Evolutionary conservation across 2,888 invertebrate species (phyloP).

Genomic region (Drosophila mercatorum): DNA sequence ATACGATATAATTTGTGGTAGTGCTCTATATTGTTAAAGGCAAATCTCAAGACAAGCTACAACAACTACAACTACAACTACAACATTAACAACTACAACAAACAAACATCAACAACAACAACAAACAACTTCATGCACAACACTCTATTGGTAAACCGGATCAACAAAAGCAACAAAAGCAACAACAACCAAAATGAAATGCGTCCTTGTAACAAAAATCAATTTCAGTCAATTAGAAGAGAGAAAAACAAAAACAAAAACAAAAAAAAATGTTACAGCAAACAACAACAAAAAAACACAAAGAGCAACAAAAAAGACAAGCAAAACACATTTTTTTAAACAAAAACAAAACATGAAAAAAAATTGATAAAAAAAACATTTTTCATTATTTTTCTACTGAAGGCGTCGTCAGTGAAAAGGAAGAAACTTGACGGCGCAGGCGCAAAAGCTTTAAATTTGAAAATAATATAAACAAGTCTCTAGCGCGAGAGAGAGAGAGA

Average conservation of each 20-base stretch:
- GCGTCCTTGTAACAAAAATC: conserved; percentile 84
- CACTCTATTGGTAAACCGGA: conserved; percentile 54
- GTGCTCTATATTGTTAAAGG: conserved; percentile 56
- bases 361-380: conserved; percentile 40
- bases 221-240: conserved; percentile 83
- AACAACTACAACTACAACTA: conserved; percentile 16
- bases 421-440: conserved; percentile 60
- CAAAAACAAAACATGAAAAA: conserved; percentile 33
- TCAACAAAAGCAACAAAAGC: conserved; percentile 39
- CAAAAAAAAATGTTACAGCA: conserved; percentile 56
- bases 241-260: conserved; percentile 44
- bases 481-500: conserved; percentile 9
- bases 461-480: conserved; percentile 63
- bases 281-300: conserved; percentile 57
- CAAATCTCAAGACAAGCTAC: conserved; percentile 35
- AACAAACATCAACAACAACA: conserved; percentile 27
- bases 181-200: conserved; percentile 58
- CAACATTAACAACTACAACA: conserved; percentile 16
- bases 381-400: conserved; percentile 79
- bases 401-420: conserved; percentile 53
- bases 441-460: conserved; percentile 81
- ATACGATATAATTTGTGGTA: conserved; percentile 53
- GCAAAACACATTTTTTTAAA: conserved; percentile 40
- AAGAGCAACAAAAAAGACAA: conserved; percentile 62
- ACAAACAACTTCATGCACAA: conserved; percentile 33